Percentiles rank a stretch among this genome's conserved stretches.
These are phyloP conservation scores for Philotrypesis tridentata DNA, from an alignment of 1,140 invertebrate genomes.

Conservation along the genomic window DNA sequence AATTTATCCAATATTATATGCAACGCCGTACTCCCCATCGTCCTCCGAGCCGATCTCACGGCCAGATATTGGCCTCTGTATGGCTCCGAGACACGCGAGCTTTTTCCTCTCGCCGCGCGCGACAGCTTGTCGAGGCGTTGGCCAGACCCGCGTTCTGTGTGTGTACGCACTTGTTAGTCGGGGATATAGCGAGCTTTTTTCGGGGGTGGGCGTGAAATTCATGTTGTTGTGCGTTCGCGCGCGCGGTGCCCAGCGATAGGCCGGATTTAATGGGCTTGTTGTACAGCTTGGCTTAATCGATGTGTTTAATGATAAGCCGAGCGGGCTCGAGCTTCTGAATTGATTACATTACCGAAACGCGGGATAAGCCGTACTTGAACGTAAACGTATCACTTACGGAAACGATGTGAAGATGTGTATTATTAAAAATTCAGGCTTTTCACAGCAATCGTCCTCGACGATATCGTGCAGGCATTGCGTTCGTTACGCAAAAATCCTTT, in stretches of 20 bases:
- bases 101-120: too few relatives aligned
- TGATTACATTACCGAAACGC: neutral
- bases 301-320: neutral
- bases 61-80: slow-evolving; percentile 52
- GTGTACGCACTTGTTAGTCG: neutral
- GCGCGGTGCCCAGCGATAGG: neutral
- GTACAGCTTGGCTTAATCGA: neutral
- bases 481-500: too few relatives aligned
- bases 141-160: too few relatives aligned
- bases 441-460: too few relatives aligned
- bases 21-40: slow-evolving; percentile 53
- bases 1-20: slow-evolving; percentile 51
- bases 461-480: too few relatives aligned
- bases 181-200: neutral
- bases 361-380: neutral
- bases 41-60: slow-evolving; percentile 48
- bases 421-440: too few relatives aligned
- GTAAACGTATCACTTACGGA: too few relatives aligned
- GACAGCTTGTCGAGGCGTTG: neutral
- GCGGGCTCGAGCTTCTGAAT: neutral
- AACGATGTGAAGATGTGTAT: too few relatives aligned
- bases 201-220: neutral
- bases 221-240: neutral
- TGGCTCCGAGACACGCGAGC: slow-evolving; percentile 51
- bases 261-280: neutral